A percentile compares a stretch with the other conserved stretches of the same genome.
Evolutionary conservation across 2,888 invertebrate species (phyloP).

Genomic region (Luperina testacea): DNA sequence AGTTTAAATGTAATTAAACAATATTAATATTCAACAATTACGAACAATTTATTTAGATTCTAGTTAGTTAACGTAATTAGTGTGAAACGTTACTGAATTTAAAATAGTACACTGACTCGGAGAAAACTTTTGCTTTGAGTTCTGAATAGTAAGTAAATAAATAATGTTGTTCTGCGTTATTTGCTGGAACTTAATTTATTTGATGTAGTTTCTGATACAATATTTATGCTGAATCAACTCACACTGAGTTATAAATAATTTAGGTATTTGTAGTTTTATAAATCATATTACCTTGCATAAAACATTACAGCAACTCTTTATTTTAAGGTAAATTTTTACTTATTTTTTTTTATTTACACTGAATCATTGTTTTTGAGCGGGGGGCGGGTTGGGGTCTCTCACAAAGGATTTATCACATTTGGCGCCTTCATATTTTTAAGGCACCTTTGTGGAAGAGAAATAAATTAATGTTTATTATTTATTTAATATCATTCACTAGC

Average conservation of each 20-base stretch:
- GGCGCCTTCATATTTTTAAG: too few species aligned
- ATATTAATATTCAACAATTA: slow-evolving; percentile 42
- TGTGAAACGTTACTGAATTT: slow-evolving; percentile 39
- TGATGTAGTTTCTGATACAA: slow-evolving; percentile 20
- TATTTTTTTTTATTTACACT: neutral
- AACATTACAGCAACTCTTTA: neutral
- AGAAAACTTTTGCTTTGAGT: slow-evolving; percentile 24
- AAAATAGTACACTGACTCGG: slow-evolving; percentile 30
- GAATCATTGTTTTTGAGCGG: too few species aligned
- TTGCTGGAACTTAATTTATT: slow-evolving; percentile 28
- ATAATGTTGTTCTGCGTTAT: slow-evolving; percentile 14
- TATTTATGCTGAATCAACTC: slow-evolving; percentile 31
- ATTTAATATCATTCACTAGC: too few species aligned
- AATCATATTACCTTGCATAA: neutral
- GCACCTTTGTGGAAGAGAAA: too few species aligned
- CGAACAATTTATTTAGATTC: slow-evolving; percentile 39
- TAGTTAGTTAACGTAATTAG: slow-evolving; percentile 41
- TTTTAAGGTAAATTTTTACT: neutral
- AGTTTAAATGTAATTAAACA: slow-evolving; percentile 16
- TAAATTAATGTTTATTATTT: too few species aligned
- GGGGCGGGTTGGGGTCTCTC: too few species aligned
- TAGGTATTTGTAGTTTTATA: neutral
- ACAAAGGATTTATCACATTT: too few species aligned
- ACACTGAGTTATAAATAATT: neutral
- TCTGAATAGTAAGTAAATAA: slow-evolving; percentile 38